Percentiles rank a stretch among this genome's conserved stretches.
Evolutionary conservation across 2,113 vertebrate genomes (phyloP).

Genomic region (Spea bombifrons): DNA sequence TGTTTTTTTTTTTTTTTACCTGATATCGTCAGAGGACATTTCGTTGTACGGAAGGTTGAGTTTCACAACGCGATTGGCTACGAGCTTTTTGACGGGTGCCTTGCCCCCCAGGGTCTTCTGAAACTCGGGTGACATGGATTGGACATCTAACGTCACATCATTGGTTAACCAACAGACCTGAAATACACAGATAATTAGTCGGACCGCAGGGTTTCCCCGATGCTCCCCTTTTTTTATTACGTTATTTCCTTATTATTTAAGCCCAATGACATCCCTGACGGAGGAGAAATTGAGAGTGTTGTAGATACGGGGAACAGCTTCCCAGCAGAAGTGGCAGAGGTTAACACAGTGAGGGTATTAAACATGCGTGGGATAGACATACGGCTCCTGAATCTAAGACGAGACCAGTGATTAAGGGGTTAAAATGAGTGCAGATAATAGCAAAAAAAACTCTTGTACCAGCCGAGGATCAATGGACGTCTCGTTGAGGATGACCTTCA

Average conservation of each 20-base stretch:
- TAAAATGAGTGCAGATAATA: too few species aligned
- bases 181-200: constrained; percentile 10
- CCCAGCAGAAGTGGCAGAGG: too few species aligned
- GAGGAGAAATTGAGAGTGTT: too few species aligned
- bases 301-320: too few species aligned
- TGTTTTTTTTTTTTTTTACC: constrained; percentile 56
- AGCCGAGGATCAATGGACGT: constrained; percentile 72
- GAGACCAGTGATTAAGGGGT: too few species aligned
- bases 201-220: neutral
- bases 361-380: too few species aligned
- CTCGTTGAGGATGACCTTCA: constrained; percentile 70
- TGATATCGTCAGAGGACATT: constrained; percentile 75
- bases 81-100: constrained; percentile 66
- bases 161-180: constrained; percentile 80
- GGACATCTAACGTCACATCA: constrained; percentile 65
- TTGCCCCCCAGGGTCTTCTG: constrained; percentile 71
- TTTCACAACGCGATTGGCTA: constrained; percentile 64
- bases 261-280: too few species aligned
- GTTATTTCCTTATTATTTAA: too few species aligned
- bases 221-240: too few species aligned
- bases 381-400: too few species aligned
- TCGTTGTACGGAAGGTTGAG: constrained; percentile 82
- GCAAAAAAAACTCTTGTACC: constrained; percentile 57
- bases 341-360: too few species aligned
- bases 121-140: constrained; percentile 67